Evolutionary conservation across 2,888 invertebrate genomes (phyloP).

Genomic region (Allygus modestus): DNA sequence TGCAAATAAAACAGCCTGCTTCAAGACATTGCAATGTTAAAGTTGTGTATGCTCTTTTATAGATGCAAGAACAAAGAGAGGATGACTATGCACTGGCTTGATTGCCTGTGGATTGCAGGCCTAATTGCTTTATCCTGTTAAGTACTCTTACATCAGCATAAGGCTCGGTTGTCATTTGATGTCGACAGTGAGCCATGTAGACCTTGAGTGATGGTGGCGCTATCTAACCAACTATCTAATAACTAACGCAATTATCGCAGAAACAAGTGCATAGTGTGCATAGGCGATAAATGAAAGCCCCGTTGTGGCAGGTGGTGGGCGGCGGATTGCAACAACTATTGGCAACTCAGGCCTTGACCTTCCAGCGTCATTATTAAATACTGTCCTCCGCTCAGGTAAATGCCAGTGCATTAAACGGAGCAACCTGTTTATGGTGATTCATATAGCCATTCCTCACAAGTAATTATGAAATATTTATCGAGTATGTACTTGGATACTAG

Average conservation of each 20-base stretch:
- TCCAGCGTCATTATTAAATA: background rate
- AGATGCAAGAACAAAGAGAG: background rate
- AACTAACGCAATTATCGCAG: background rate
- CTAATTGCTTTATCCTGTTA: background rate
- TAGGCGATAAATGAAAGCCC: background rate
- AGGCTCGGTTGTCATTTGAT: background rate
- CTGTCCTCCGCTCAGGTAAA: background rate
- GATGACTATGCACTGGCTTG: too few species aligned
- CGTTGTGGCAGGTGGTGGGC: background rate
- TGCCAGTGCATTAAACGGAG: background rate
- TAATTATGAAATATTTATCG: too few species aligned
- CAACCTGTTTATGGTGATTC: background rate
- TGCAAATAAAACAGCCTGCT: too few species aligned
- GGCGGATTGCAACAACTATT: conserved; percentile 1
- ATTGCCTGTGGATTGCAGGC: background rate
- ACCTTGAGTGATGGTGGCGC: background rate
- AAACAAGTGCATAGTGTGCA: background rate
- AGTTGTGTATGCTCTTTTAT: too few species aligned
- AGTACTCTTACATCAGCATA: background rate
- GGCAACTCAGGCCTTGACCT: conserved; percentile 4
- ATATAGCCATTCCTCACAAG: background rate
- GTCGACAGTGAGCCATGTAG: background rate
- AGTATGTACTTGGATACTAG: too few species aligned
- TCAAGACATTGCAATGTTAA: too few species aligned
- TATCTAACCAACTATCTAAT: conserved; percentile 1